These are phyloP conservation scores for Drosophila burlai DNA, from an alignment of 1,140 invertebrate species.

Conservation along the genomic window DNA sequence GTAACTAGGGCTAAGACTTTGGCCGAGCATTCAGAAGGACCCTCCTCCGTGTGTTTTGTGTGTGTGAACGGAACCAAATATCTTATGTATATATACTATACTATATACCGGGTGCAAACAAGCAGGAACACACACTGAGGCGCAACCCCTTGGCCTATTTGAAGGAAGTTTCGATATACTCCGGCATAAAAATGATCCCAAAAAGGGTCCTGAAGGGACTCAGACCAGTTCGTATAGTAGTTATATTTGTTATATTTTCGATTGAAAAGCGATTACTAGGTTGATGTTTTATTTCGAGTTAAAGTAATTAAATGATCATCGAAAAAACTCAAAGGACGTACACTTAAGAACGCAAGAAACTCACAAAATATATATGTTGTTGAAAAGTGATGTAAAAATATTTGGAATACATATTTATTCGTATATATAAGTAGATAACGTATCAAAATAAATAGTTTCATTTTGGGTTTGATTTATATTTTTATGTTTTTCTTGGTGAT, in stretches of 20 bases:
- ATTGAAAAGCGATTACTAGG: conserved; percentile 50
- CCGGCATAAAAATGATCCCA: conserved; percentile 29
- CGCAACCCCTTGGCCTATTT: conserved; percentile 22
- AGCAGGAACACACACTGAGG: conserved; percentile 24
- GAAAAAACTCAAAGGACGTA: conserved; percentile 79
- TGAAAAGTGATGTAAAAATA: conserved; percentile 74
- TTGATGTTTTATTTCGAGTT: conserved; percentile 62
- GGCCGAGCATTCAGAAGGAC: conserved; percentile 34
- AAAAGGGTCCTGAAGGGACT: neutral
- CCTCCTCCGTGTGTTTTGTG: conserved; percentile 16
- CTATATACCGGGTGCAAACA: conserved; percentile 21
- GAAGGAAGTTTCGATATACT: conserved; percentile 6
- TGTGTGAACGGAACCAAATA: conserved; percentile 28
- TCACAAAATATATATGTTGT: conserved; percentile 65
- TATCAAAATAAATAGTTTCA: conserved; percentile 64
- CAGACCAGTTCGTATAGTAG: neutral
- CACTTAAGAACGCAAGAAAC: conserved; percentile 69
- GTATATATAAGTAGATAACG: conserved; percentile 61
- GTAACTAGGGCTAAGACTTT: conserved; percentile 46
- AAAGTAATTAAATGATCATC: conserved; percentile 62
- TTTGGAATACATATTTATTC: conserved; percentile 55
- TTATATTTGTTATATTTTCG: conserved; percentile 5
- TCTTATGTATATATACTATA: conserved; percentile 17
- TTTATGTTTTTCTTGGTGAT: conserved; percentile 33
- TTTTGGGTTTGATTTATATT: conserved; percentile 38